Evolutionary conservation across 2,113 vertebrate genomes (phyloP), one percentile per base, ranked within the genome.

Genomic region (Delphinus delphis): DNA sequence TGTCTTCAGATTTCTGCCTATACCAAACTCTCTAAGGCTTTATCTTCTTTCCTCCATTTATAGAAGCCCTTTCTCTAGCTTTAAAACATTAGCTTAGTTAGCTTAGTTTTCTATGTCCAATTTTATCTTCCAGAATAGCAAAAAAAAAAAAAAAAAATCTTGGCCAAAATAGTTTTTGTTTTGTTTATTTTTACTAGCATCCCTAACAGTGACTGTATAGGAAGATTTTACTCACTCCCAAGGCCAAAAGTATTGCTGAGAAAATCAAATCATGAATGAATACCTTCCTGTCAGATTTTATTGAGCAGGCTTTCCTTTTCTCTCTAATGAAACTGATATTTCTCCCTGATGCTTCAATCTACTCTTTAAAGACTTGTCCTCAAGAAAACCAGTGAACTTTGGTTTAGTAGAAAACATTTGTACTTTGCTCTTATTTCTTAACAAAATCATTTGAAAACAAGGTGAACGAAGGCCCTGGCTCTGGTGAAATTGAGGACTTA

Each of bases 351-450:
- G 44, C 17, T 92, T 80, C 31, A 85, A n/a, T 85, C 33, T 38
- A 44, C 44, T 8, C n/a, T 88, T 86, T 74, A 6, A 85, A 93
- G 50, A 50, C 26, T 73, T 68, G 25, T 53, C 67, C 13, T 81
- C 6, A 81, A 73, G 67, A 74, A 90, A 90, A 44, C 18, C 68
- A 81, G 38, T 50, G 60, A 81, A 85, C 65, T 94, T 95, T 21
- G n/a, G 6, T 74, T 79, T 79, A 44, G 62, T 62, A 92, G 73
- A 79, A 95, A 95, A 79, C 36, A 89, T 90, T 76, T 93, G 28
- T 73, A 50, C 93, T 92, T 93, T 80, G 68, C 31, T 79, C 67
- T 96, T 90, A 81, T 92, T 95, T 92, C 65, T 93, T 95, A 92
- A 94, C 31, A 36, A 93, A 89, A 76, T 81, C 58, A 81, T 67